Evolutionary conservation across 2,797 vertebrate genomes (phyloP), one percentile per base, ranked within the genome.

Genomic region (Molossus alvarezi): DNA sequence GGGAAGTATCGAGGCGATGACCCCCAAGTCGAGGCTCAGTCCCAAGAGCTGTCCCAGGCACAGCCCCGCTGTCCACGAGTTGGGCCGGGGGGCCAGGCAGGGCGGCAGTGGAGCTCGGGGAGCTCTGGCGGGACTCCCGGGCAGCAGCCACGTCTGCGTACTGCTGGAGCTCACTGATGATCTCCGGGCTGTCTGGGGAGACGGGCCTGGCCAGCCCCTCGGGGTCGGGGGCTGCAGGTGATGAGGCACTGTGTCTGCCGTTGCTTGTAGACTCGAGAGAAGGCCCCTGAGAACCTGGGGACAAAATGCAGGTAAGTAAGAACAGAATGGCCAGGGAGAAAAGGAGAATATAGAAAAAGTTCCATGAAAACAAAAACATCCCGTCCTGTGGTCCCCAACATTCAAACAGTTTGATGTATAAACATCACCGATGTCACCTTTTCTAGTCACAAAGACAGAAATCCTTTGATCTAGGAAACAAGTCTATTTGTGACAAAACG

Each of bases 81-180:
- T 93, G 97, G 95, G 97, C 41, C 0, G 98, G 84, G 51, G 96
- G 98, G 82, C 98, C 97, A 37, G 97, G 98, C 84, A 97, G 95
- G 0, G 92, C 4, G 0, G 96, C 2, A 1, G 83, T 94, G 95
- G 96, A 88, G 96, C 97, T 98, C 29, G 98, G 98, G 84, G 98
- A 98, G 93, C 94, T 94, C 97, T 98, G 98, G 21, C 83, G 93
- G 11, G 98, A 95, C 88, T 98, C 98, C 1, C 99, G 98, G 7
- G 98, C 98, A 0, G 98, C 98, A 0, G 99, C 97, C 5, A 99
- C 98, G 75, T 99, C 98, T 0, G 99, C 98, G 17, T 99, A 99
- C 98, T 99, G 99, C 97, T 99, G 99, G 98, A 99, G 98, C 98
- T 99, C 99, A 3, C 99, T 98, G 97, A 99, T 99, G 96, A 99